A percentile compares a stretch with the other conserved stretches of the same genome.
These are phyloP conservation scores for Aphelinus atriplicis DNA, from an alignment of 1,140 invertebrate genomes.

Conservation along the genomic window DNA sequence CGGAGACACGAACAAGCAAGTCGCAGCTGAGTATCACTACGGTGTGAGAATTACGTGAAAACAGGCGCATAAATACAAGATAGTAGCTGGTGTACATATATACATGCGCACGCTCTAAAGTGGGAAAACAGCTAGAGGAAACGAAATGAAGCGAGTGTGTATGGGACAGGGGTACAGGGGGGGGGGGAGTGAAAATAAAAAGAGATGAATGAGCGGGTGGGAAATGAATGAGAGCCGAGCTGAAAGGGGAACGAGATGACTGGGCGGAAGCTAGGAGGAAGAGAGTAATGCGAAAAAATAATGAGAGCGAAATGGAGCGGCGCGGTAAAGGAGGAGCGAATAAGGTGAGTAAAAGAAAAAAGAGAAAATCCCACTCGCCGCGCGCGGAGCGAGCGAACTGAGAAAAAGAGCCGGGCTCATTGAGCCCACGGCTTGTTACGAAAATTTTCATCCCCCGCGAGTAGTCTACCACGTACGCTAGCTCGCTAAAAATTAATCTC, in stretches of 20 bases:
- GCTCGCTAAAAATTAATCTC: no score
- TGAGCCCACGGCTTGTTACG: not conserved
- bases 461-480: no score
- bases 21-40: no score
- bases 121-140: no score
- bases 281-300: constrained; percentile 35
- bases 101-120: no score
- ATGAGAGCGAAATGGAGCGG: constrained; percentile 12
- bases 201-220: constrained; percentile 16
- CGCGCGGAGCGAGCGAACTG: no score
- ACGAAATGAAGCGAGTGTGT: no score
- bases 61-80: no score
- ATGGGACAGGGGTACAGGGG: no score
- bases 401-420: not conserved
- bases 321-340: constrained; percentile 23
- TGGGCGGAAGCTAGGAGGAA: constrained; percentile 5
- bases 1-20: no score
- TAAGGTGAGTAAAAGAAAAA: constrained; percentile 25
- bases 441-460: not conserved
- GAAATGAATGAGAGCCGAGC: constrained; percentile 42
- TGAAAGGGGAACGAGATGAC: constrained; percentile 14
- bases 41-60: no score
- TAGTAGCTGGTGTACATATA: no score
- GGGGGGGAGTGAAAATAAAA: not conserved
- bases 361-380: not conserved